Evolutionary conservation across 2,113 vertebrate genomes (phyloP).

Genomic region (Sterrhoptilus dennistouni): DNA sequence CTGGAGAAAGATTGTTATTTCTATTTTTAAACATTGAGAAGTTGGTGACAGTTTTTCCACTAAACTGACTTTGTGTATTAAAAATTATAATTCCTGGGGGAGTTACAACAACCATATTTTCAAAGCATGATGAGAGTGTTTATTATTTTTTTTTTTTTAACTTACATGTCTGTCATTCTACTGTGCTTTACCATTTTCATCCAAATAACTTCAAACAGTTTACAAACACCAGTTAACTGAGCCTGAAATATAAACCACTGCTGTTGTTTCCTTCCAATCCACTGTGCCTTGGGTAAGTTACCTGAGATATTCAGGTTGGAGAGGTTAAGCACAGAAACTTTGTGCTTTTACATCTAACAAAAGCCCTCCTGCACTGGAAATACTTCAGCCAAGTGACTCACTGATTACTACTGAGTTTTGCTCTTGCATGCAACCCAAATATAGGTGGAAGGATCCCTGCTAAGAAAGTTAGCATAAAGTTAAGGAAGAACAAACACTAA

Average conservation of each 20-base stretch:
- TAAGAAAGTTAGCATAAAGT: neutral
- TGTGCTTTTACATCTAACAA: neutral
- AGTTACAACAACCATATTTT: neutral
- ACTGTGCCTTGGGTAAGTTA: neutral
- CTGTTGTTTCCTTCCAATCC: neutral
- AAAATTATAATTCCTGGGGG: neutral
- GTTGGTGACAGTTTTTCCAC: neutral
- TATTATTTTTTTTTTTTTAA: neutral
- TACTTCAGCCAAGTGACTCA: neutral
- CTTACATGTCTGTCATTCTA: neutral
- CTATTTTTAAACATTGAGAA: neutral
- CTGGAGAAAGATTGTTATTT: neutral
- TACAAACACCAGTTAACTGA: neutral
- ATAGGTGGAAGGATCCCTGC: neutral
- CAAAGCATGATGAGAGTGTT: neutral
- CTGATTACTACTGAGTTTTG: neutral
- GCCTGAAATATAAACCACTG: neutral
- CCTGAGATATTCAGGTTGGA: neutral
- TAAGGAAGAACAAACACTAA: neutral
- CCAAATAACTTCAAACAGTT: neutral
- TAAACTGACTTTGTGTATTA: neutral
- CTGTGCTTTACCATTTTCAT: neutral
- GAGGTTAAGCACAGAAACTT: neutral
- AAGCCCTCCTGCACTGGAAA: neutral
- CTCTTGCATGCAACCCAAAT: neutral